Evolutionary conservation across 2,797 vertebrate species (phyloP), one percentile per base, ranked within the genome.

Genomic region (Tamandua tetradactyla): DNA sequence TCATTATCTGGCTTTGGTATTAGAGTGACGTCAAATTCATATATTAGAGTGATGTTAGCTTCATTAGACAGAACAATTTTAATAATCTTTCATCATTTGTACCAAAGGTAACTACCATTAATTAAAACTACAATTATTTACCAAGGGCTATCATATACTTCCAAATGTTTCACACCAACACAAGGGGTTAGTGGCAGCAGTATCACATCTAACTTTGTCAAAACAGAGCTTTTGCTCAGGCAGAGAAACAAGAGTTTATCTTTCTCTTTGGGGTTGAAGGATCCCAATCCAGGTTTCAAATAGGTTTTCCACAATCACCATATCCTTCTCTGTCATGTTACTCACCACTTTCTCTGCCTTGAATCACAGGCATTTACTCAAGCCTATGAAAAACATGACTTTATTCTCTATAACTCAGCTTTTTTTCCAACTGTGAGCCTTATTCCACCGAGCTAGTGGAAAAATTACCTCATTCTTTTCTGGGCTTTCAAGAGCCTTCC

Each of bases 371-470:
- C 57, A 35, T 64, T 72, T 81, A 85, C 37, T 66, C 71, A 35
- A 30, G 69, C 66, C 68, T 86, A 0, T 55, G 44, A 61, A 83
- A 87, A 94, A 32, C 10, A 72, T 37, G 37, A 15, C 49, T 68
- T 89, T 17, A 37, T 87, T 96, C 35, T 81, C 69, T 55, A 20
- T 7, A 83, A 76, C 40, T 37, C 89, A 5, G 27, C n/a, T 86
- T 84, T 79, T 52, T 78, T 87, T 94, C 71, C 61, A 49, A 80
- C 59, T 68, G 69, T 18, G 52, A 96, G 55, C 17, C 61, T 76
- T 88, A 35, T 35, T 32, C 40, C 0, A 44, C 42, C 5, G 7
- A 79, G 15, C 8, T 30, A 37, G n/a, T 83, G 62, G 87, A 79
- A 92, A 93, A 95, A 79, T 15, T 74, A 27, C 72, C 71, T 96